phyloP scores from a whole-genome alignment of 1,140 invertebrate species.

The Aphaenogaster rudis region DNA sequence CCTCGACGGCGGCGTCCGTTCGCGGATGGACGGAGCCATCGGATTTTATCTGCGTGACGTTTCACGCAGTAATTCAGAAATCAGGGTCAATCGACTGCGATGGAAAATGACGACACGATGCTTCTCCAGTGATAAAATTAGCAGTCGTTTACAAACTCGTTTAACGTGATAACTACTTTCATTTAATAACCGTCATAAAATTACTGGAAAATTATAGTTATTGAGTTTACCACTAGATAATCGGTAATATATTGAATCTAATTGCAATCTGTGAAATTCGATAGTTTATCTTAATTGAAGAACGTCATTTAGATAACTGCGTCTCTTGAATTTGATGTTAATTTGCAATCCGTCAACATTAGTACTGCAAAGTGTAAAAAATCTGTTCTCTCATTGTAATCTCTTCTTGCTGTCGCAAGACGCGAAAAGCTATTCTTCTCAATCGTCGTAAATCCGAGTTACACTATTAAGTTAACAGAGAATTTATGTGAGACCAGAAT shows the following conservation, averaged over 20 bases:
- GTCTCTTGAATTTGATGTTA: neutral
- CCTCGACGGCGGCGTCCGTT: conserved; percentile 35
- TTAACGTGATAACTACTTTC: neutral
- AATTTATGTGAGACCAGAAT: neutral
- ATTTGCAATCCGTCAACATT: neutral
- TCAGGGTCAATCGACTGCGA: conserved; percentile 27
- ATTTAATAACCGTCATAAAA: neutral
- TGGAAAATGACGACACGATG: neutral
- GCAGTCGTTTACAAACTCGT: conserved; percentile 22
- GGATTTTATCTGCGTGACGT: conserved; percentile 27
- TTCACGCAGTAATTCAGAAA: conserved; percentile 8
- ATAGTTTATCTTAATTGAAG: neutral
- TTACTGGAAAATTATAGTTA: neutral
- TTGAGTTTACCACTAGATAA: neutral
- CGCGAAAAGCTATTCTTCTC: conserved; percentile 3
- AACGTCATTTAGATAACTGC: neutral
- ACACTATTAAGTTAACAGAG: neutral
- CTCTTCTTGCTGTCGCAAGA: neutral
- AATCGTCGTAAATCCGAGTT: neutral
- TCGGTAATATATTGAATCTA: neutral
- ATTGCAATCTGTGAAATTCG: neutral
- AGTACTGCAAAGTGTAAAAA: neutral
- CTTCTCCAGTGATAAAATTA: conserved; percentile 27
- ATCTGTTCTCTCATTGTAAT: neutral
- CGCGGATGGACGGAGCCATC: conserved; percentile 36